Conservation (phyloP, 2,113 vertebrate species). For the Notechis scutatus region DNA sequence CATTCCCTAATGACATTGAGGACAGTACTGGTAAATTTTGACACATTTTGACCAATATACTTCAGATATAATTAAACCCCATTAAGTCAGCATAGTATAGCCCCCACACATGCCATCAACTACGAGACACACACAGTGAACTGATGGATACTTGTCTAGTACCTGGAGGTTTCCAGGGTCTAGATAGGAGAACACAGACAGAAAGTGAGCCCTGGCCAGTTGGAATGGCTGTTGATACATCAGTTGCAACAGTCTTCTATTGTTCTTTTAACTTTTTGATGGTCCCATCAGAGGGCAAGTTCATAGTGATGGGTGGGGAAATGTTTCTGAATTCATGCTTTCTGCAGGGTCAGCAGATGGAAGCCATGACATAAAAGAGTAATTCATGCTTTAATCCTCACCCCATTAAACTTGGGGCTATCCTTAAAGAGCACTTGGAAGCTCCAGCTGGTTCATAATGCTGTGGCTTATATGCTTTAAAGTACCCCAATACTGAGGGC, state of each 20-base stretch:
- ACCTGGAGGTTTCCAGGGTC: neutral
- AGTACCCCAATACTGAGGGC: neutral
- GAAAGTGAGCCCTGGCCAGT: neutral
- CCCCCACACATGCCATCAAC: neutral
- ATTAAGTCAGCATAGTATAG: neutral
- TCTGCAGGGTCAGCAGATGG: neutral
- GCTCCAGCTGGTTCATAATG: neutral
- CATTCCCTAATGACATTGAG: neutral
- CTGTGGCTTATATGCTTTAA: neutral
- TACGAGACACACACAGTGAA: neutral
- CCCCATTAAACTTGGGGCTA: neutral
- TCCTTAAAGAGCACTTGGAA: neutral
- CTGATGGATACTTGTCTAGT: neutral
- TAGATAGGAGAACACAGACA: neutral
- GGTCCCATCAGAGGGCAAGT: neutral
- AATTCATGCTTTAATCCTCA: neutral
- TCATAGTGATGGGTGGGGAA: neutral
- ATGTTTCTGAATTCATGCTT: neutral
- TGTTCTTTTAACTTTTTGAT: neutral
- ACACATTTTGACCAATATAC: neutral
- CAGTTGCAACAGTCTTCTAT: neutral
- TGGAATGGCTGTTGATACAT: neutral
- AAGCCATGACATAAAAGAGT: neutral
- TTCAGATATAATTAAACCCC: neutral
- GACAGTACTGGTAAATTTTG: neutral